A percentile compares a stretch with the other conserved stretches of the same genome.
These are phyloP conservation scores for Callocephalon fimbriatum DNA, from an alignment of 2,113 vertebrate genomes.

Conservation along the genomic window DNA sequence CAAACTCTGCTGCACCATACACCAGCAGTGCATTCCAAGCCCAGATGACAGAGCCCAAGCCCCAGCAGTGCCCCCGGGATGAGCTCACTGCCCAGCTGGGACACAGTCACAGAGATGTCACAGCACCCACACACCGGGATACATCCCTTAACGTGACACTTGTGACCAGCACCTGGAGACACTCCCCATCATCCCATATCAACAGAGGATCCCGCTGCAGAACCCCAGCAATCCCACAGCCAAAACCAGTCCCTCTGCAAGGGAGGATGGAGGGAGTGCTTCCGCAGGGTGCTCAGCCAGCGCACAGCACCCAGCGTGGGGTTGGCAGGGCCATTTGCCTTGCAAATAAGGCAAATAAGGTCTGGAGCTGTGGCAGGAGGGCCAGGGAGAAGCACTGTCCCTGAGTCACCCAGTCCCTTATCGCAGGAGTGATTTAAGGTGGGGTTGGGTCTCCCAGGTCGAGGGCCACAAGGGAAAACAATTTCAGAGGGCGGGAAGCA, in stretches of 20 bases:
- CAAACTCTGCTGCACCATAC: too few species aligned
- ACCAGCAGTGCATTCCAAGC: too few species aligned
- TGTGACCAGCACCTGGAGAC: neutral
- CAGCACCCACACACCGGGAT: rapidly evolving
- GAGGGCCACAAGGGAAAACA: neutral
- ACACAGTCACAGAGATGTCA: neutral
- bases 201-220: neutral
- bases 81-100: neutral
- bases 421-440: slow-evolving; percentile 30
- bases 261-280: neutral
- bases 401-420: slow-evolving; percentile 31
- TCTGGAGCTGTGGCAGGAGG: neutral
- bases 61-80: too few species aligned
- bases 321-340: slow-evolving; percentile 28
- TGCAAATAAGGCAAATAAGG: slow-evolving; percentile 37
- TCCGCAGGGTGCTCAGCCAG: neutral
- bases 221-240: neutral
- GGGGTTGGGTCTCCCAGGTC: slow-evolving; percentile 36
- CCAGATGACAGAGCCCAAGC: too few species aligned
- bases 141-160: rapidly evolving
- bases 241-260: neutral
- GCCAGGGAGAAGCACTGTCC: neutral
- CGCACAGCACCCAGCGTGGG: neutral
- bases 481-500: neutral
- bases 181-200: rapidly evolving